These are phyloP conservation scores for Stomorhina lunata DNA, from an alignment of 2,888 invertebrate genomes.

Conservation along the genomic window DNA sequence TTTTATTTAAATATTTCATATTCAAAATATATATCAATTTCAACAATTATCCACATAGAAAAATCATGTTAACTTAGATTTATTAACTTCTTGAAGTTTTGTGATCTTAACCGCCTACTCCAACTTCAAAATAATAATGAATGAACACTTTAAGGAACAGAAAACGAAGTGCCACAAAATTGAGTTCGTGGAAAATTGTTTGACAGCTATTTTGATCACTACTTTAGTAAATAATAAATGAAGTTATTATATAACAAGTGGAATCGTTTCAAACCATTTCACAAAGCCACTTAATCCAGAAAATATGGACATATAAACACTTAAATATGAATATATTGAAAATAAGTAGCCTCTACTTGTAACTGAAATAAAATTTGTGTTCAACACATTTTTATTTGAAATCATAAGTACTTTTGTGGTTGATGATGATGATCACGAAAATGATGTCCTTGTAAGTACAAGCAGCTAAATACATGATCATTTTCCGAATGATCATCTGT, in stretches of 20 bases:
- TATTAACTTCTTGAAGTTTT: conserved; percentile 62
- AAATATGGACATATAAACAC: background rate
- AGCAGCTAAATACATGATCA: background rate
- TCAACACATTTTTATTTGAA: conserved; percentile 51
- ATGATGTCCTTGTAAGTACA: conserved; percentile 46
- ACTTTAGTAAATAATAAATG: conserved; percentile 51
- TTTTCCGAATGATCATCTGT: background rate
- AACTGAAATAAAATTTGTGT: conserved; percentile 63
- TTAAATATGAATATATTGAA: background rate
- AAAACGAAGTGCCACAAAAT: conserved; percentile 20
- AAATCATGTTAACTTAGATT: conserved; percentile 69
- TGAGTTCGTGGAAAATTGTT: conserved; percentile 61
- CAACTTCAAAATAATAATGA: background rate
- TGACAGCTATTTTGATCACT: conserved; percentile 68
- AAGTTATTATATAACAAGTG: conserved; percentile 58
- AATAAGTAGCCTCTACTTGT: conserved; percentile 63
- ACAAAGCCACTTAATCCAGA: conserved; percentile 15
- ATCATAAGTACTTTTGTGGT: conserved; percentile 58
- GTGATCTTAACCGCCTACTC: conserved; percentile 53
- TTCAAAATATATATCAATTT: conserved; percentile 1
- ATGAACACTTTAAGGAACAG: background rate
- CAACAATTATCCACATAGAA: conserved; percentile 67
- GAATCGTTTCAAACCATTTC: conserved; percentile 10
- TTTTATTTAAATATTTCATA: conserved; percentile 7
- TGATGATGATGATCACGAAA: too few relatives aligned